Evolutionary conservation across 1,140 invertebrate species (phyloP).

Genomic region (Dendroctonus valens): DNA sequence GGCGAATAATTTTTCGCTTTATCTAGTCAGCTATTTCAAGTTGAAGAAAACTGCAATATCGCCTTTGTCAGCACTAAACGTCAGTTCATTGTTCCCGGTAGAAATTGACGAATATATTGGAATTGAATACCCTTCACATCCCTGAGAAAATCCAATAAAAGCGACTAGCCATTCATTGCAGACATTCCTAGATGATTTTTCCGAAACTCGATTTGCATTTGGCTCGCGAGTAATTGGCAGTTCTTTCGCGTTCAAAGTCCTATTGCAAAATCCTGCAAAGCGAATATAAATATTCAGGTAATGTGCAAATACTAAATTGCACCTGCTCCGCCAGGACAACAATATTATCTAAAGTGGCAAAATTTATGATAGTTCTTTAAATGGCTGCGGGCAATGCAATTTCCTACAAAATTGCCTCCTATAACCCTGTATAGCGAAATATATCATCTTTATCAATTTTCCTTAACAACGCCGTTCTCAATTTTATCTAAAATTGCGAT

Average conservation of each 20-base stretch:
- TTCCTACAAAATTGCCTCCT: conserved; percentile 16
- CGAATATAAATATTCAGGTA: neutral
- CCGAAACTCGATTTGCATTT: neutral
- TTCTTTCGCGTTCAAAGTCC: neutral
- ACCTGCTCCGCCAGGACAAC: conserved; percentile 5
- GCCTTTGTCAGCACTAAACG: too few species aligned
- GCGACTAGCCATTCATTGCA: neutral
- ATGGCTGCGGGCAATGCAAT: conserved; percentile 18
- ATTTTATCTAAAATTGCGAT: conserved; percentile 26
- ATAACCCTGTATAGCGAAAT: conserved; percentile 16
- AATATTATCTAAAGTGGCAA: conserved; percentile 24
- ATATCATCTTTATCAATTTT: conserved; percentile 33
- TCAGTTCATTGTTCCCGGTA: too few species aligned
- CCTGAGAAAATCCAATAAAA: neutral
- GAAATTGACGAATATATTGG: too few species aligned
- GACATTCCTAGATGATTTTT: neutral
- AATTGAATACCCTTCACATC: too few species aligned
- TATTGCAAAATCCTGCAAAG: neutral
- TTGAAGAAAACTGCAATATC: too few species aligned
- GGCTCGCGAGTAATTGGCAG: neutral
- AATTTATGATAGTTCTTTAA: conserved; percentile 30
- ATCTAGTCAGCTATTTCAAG: too few species aligned
- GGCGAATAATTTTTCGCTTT: too few species aligned
- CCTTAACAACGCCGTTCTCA: conserved; percentile 17
- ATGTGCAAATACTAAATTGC: neutral